Base-by-base conservation (phyloP, 1,140 invertebrate species). In the Drosophila santomea region DNA sequence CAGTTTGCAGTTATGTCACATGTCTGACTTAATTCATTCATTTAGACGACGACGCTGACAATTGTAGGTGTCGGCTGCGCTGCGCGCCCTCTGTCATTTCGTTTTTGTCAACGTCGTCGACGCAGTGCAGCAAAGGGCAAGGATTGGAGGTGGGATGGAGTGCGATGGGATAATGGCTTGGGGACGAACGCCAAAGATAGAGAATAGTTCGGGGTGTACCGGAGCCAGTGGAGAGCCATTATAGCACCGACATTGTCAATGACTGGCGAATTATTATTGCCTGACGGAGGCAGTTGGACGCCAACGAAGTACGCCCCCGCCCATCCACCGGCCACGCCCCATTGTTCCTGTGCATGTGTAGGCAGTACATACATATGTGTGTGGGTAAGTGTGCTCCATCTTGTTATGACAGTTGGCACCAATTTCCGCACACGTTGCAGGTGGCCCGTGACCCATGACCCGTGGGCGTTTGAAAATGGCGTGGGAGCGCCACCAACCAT, bases 11-110 rank as follows among this genome's bases (percentile, higher is more conserved):
- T 89, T 83, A 89, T 86, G 83, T 88, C 84, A 83, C 83, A 88
- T 88, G 75, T 76, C 79, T 83, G 83, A 89, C 83, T 88, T 88
- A 88, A 88, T 88, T 89, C 83, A 88, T 88, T 88, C 83, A 88
- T 88, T 88, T 88, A 89, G 84, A 83, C 64, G 81, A 80, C 84
- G 81, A 80, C 84, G 77, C 83, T 77, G 75, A 83, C 83, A 88
- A 88, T 86, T 86, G 83, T 88, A 79, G 83, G 83, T 86, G 83
- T 86, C 60, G 54, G 66, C 44, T 72, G 66, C 44, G 83, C 75
- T 72, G 66, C 44, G 83, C 75, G 59, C 47, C 79, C 79, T 73
- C 64, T 73, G 74, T 73, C 80, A 79, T 82, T 78, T 82, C 69
- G 78, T 72, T 80, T 58, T 74, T 79, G 75, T 78, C 76, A 59